These are phyloP conservation scores for Agapostemon virescens DNA, from an alignment of 2,888 invertebrate species.

Conservation along the genomic window DNA sequence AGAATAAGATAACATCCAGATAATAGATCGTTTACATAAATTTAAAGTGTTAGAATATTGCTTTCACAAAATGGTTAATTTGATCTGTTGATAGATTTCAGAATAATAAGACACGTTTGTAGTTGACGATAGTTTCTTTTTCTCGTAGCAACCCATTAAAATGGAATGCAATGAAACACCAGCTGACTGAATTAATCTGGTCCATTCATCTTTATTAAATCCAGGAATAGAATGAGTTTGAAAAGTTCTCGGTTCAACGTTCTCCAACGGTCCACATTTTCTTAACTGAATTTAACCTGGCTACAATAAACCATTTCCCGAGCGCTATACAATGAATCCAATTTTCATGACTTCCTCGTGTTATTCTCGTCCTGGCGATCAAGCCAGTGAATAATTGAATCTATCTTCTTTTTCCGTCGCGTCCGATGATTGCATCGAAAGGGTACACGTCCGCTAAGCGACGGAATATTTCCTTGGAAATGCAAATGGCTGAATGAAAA, in stretches of 20 bases:
- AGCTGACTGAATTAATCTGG: background rate
- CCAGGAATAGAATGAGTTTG: background rate
- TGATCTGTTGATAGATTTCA: background rate
- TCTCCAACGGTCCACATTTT: background rate
- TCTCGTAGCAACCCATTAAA: background rate
- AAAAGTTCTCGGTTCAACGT: background rate
- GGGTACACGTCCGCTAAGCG: background rate
- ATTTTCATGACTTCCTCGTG: background rate
- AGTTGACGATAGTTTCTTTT: background rate
- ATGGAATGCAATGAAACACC: background rate
- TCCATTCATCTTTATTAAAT: background rate
- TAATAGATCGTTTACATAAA: too few species aligned
- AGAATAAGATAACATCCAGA: too few species aligned
- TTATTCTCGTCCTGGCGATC: background rate
- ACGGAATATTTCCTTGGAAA: background rate
- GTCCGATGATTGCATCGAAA: slow-evolving; percentile 5
- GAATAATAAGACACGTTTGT: background rate
- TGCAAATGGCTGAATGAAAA: slow-evolving; percentile 35
- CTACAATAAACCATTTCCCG: background rate
- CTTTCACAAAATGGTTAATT: background rate
- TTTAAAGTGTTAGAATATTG: too few species aligned
- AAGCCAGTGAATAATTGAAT: background rate
- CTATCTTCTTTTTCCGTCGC: background rate
- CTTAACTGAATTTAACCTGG: background rate
- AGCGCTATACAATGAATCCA: background rate